Evolutionary conservation across 37 sponge, comb jelly and placozoan species (phyloP), one percentile per base, ranked within the genome.

Genomic region (Dysidea cf. avara): DNA sequence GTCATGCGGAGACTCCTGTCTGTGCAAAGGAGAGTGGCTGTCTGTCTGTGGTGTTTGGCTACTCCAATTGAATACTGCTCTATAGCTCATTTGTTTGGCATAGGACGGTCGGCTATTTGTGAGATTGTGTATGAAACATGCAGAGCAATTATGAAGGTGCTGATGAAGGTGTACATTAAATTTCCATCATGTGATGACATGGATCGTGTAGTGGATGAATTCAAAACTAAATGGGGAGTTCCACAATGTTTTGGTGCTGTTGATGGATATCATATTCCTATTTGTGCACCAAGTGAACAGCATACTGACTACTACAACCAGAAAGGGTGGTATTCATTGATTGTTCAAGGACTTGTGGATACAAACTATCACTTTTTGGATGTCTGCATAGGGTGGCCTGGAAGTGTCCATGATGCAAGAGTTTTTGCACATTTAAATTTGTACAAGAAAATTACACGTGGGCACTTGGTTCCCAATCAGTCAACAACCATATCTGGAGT

Each of bases 31-130:
- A 40, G 72, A 39, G 47, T n/a, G n/a, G n/a, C n/a, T n/a, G n/a
- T n/a, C n/a, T n/a, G n/a, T n/a, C n/a, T n/a, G n/a, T n/a, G n/a
- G n/a, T n/a, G n/a, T n/a, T n/a, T n/a, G n/a, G n/a, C n/a, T n/a
- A n/a, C n/a, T n/a, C n/a, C n/a, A n/a, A 25, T n/a, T 72, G 72
- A 80, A 39, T 71, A 71, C 53, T 31, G 72, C 13, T 61, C 60
- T 30, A 75, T 71, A 36, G 72, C 72, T 69, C 25, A 35, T 36
- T 17, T 20, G 55, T 40, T 13, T 58, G 69, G 22, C 69, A 56
- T 3, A 66, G 74, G 17, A 28, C 32, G 2, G 66, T 65, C 29
- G 74, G 73, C 34, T 39, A 64, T 29, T 66, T 74, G 31, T 53
- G 56, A 18, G 53, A 56, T 54, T 28, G 25, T 34, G 74, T 57